Evolutionary conservation across 2,113 vertebrate genomes (phyloP).

Genomic region (Riparia riparia): DNA sequence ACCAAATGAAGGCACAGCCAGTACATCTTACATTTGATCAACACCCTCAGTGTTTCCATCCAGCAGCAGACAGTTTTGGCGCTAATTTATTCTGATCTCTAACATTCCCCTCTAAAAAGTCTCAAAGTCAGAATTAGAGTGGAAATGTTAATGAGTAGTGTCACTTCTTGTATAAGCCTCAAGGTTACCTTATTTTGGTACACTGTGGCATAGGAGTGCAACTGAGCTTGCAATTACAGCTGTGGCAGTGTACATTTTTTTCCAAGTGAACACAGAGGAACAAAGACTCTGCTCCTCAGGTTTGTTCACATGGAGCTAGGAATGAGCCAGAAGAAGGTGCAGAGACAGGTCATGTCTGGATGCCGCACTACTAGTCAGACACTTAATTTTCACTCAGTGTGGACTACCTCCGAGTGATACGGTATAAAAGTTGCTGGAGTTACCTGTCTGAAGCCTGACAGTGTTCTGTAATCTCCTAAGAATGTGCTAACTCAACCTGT

Average conservation of each 20-base stretch:
- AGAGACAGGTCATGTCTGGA: neutral
- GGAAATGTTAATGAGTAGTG: neutral
- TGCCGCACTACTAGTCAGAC: neutral
- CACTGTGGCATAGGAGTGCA: no score
- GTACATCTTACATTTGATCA: neutral
- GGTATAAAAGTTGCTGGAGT: neutral
- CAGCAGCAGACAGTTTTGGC: neutral
- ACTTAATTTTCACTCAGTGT: neutral
- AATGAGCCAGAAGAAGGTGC: neutral
- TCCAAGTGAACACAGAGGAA: neutral
- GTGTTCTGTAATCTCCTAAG: neutral
- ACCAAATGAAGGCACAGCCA: neutral
- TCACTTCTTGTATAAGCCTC: neutral
- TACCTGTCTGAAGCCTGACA: neutral
- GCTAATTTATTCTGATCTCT: neutral
- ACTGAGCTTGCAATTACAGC: neutral
- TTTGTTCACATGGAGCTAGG: neutral
- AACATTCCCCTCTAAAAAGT: neutral
- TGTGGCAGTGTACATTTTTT: accelerated
- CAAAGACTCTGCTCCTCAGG: neutral
- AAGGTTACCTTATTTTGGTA: neutral
- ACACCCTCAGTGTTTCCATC: neutral
- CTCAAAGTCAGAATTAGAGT: neutral
- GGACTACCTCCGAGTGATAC: neutral
- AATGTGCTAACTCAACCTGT: neutral